These are phyloP conservation scores for Cryptus viduatorius DNA, from an alignment of 2,888 invertebrate genomes.

Conservation along the genomic window DNA sequence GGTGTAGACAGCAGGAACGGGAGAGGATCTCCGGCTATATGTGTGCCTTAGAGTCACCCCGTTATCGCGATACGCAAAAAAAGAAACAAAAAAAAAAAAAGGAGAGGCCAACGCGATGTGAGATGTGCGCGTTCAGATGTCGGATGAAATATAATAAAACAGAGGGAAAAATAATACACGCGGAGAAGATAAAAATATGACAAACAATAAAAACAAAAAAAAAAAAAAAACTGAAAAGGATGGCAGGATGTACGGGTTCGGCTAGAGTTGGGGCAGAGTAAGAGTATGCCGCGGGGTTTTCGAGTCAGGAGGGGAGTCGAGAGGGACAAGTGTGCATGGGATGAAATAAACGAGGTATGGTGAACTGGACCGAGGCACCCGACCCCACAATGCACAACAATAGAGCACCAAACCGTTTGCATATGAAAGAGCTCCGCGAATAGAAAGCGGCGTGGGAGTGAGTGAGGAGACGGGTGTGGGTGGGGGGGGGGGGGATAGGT, in stretches of 20 bases:
- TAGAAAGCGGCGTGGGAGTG: conserved; percentile 60
- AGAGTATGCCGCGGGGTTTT: conserved; percentile 8
- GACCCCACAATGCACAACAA: conserved; percentile 82
- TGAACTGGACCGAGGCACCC: conserved; percentile 80
- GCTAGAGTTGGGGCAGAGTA: conserved; percentile 52
- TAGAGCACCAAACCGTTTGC: conserved; percentile 81
- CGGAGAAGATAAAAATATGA: conserved; percentile 61
- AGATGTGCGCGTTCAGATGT: conserved; percentile 59
- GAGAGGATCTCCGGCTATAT: conserved; percentile 27
- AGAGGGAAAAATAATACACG: conserved; percentile 55
- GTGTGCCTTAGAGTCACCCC: conserved; percentile 37
- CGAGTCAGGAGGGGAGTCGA: conserved; percentile 45
- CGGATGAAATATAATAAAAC: conserved; percentile 66
- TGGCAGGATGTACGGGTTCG: conserved; percentile 61
- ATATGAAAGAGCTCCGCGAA: conserved; percentile 81
- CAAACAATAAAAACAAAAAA: conserved; percentile 56
- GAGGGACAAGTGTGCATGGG: conserved; percentile 69
- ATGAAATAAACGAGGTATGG: conserved; percentile 81
- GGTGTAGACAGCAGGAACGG: conserved; percentile 56
- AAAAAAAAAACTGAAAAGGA: conserved; percentile 37
- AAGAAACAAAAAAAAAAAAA: conserved; percentile 43
- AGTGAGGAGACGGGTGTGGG: conserved; percentile 36
- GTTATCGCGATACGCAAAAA: conserved; percentile 14
- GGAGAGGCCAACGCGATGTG: conserved; percentile 17
- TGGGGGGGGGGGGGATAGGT: conserved; percentile 61